Evolutionary conservation across 2,888 invertebrate genomes (phyloP).

Genomic region (Malthinus seriepunctatus): DNA sequence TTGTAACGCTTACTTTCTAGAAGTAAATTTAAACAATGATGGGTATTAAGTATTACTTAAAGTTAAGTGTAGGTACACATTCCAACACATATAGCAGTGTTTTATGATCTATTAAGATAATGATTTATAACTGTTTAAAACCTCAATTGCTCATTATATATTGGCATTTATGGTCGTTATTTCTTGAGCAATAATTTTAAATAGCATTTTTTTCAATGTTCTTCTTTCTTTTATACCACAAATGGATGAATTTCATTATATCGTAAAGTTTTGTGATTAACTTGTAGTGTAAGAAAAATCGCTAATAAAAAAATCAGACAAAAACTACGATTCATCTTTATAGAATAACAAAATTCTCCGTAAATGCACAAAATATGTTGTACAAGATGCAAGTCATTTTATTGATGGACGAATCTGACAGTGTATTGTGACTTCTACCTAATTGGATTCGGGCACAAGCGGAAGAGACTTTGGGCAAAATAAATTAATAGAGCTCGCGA

Average conservation of each 20-base stretch:
- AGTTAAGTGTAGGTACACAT: slow-evolving; percentile 25
- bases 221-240: slow-evolving; percentile 17
- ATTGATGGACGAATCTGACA: slow-evolving; percentile 48
- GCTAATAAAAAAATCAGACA: neutral
- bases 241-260: slow-evolving; percentile 26
- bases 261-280: slow-evolving; percentile 19
- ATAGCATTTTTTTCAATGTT: slow-evolving; percentile 26
- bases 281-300: neutral
- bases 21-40: slow-evolving; percentile 23
- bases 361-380: slow-evolving; percentile 49
- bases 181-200: slow-evolving; percentile 29
- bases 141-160: slow-evolving; percentile 31
- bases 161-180: slow-evolving; percentile 33
- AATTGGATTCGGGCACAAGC: slow-evolving; percentile 49
- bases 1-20: slow-evolving; percentile 20
- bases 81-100: slow-evolving; percentile 29
- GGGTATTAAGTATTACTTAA: slow-evolving; percentile 25
- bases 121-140: slow-evolving; percentile 35
- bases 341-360: slow-evolving; percentile 41
- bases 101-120: slow-evolving; percentile 37
- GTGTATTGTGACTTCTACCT: slow-evolving; percentile 51
- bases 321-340: slow-evolving; percentile 44
- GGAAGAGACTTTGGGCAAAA: slow-evolving; percentile 41
- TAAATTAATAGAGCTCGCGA: slow-evolving; percentile 49
- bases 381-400: slow-evolving; percentile 46